phyloP scores from a whole-genome alignment of 2,888 invertebrate species.

The Monochamus alternatus region DNA sequence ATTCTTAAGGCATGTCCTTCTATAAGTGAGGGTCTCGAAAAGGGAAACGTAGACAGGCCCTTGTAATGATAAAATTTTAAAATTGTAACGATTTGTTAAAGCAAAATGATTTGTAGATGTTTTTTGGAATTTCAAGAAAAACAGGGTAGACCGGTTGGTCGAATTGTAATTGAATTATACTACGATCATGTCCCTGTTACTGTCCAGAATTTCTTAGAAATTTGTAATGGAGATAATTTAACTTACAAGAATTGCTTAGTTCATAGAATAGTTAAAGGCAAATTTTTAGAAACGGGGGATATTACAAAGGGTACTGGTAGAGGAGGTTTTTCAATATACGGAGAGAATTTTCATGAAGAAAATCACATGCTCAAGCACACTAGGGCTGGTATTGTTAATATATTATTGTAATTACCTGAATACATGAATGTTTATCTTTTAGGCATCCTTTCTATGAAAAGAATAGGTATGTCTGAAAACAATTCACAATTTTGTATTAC shows the following conservation, averaged over 20 bases:
- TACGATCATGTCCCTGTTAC: conserved; percentile 68
- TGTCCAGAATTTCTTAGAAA: conserved; percentile 68
- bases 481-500: conserved; percentile 73
- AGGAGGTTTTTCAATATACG: conserved; percentile 73
- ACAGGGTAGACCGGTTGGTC: conserved; percentile 64
- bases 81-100: neutral
- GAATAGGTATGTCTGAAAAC: conserved; percentile 66
- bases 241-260: conserved; percentile 68
- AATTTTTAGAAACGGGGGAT: conserved; percentile 74
- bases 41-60: conserved; percentile 49
- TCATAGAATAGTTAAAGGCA: conserved; percentile 71
- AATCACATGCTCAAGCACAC: conserved; percentile 70
- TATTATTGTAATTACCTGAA: neutral
- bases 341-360: conserved; percentile 70
- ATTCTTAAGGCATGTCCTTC: conserved; percentile 60
- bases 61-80: conserved; percentile 51
- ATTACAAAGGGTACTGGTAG: conserved; percentile 72
- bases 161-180: conserved; percentile 68
- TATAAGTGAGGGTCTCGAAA: conserved; percentile 59
- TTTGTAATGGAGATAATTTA: conserved; percentile 62
- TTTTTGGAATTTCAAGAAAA: conserved; percentile 68
- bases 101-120: conserved; percentile 58
- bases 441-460: conserved; percentile 71
- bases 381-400: conserved; percentile 66
- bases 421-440: conserved; percentile 33